Conservation (phyloP, 1,140 invertebrate genomes). For the Parasteatoda tepidariorum region DNA sequence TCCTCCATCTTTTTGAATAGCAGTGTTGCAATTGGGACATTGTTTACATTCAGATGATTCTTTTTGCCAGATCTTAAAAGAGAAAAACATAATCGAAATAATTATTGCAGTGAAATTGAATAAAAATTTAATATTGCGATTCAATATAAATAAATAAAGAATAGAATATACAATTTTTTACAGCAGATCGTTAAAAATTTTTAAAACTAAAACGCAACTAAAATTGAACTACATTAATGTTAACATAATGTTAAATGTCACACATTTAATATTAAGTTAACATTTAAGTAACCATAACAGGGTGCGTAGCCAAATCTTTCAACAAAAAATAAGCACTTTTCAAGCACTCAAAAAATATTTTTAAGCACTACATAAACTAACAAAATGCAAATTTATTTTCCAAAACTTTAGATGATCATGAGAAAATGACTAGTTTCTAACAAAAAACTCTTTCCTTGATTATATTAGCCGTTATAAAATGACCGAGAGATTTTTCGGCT, state of each 20-base stretch:
- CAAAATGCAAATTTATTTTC: too few relatives aligned
- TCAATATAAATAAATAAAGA: background rate
- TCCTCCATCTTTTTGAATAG: constrained; percentile 47
- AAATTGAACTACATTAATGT: constrained; percentile 45
- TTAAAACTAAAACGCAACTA: constrained; percentile 28
- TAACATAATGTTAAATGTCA: constrained; percentile 37
- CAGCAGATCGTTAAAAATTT: background rate
- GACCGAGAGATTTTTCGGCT: too few relatives aligned
- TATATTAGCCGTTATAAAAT: too few relatives aligned
- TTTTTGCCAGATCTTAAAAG: constrained; percentile 28
- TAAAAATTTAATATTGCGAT: background rate
- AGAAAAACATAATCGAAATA: background rate
- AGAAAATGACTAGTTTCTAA: too few relatives aligned
- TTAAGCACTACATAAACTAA: too few relatives aligned
- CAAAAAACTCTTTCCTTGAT: too few relatives aligned
- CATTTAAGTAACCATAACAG: too few relatives aligned
- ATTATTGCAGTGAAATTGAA: background rate
- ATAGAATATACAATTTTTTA: constrained; percentile 37
- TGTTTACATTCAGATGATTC: background rate
- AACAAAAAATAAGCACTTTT: too few relatives aligned
- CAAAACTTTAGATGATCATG: too few relatives aligned
- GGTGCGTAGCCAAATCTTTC: too few relatives aligned
- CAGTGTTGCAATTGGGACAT: constrained; percentile 41
- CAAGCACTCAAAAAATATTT: too few relatives aligned
- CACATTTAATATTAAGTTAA: too few relatives aligned